Base-by-base conservation (phyloP, 2,797 vertebrate genomes). In the Chiloscyllium punctatum region DNA sequence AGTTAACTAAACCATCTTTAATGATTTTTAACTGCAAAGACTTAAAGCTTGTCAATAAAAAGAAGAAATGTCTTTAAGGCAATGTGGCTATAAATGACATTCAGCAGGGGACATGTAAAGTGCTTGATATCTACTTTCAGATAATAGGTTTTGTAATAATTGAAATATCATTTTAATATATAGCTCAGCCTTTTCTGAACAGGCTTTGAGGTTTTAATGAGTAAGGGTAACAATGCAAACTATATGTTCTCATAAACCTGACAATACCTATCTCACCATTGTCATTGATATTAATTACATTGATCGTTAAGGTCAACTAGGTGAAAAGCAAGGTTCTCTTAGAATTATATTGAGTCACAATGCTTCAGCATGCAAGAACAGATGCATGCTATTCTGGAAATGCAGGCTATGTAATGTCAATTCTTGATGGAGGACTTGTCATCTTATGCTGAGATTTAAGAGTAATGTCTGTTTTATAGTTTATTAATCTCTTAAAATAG, bases 131-230 rank as follows among this genome's bases (percentile, higher is more conserved):
- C 84, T 30, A 27, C 84, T 25, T 86, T 21, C 33, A 86, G 3
- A 42, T 42, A 82, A 82, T 82, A 82, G 77, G 16, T 90, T 90
- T 90, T n/a, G 27, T 16, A 13, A 90, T 90, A 90, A 90, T 90
- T 62, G 57, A 90, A 62, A 62, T 30, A 90, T 2, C 27, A 90
- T 90, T 90, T 90, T 33, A 90, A 62, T 16, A 13, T 33, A 57
- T 90, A n/a, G 30, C 51, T 90, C 33, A 15, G 79, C 37, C 48
- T 53, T 51, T 87, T 53, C 84, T 51, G 33, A 87, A 53, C 21
- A 53, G 51, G 84, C 53, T 30, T 42, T 82, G 18, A 37, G 42
- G 8, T 86, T 86, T 86, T 86, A 86, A 86, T 86, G 42, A 53
- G 51, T 87, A 87, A 87, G 51, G 25, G 48, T 9, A 84, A 42